phyloP scores from a whole-genome alignment of 2,113 vertebrate species.

The Bubo bubo region DNA sequence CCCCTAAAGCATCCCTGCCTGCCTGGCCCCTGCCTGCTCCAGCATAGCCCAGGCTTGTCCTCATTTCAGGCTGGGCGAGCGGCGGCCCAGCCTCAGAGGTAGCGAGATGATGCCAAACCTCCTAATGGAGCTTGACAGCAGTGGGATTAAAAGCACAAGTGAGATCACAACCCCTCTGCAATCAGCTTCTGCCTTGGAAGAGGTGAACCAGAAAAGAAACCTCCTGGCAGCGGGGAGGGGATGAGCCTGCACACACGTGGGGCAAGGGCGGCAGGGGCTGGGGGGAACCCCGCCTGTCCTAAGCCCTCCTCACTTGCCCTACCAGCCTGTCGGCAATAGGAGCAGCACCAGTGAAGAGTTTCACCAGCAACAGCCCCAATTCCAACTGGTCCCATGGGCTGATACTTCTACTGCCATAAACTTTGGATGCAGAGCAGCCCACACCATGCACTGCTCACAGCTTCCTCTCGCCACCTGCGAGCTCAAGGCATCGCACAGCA shows the following conservation, averaged over 20 bases:
- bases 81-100: conserved; percentile 66
- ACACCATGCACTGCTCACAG: fast-evolving
- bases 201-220: conserved; percentile 68
- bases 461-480: fast-evolving
- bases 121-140: conserved; percentile 81
- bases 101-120: conserved; percentile 66
- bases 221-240: conserved; percentile 8
- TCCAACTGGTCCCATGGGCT: not conserved
- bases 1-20: not conserved
- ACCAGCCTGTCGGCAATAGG: not conserved
- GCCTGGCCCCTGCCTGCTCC: not conserved
- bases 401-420: not conserved
- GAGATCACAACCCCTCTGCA: conserved; percentile 32
- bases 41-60: not conserved
- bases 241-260: fast-evolving
- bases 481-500: not conserved
- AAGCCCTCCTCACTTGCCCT: not conserved
- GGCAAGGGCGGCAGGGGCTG: not conserved
- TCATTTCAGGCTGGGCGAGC: conserved; percentile 60
- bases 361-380: not conserved
- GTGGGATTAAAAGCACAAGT: conserved; percentile 73
- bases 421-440: not conserved
- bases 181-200: conserved; percentile 46
- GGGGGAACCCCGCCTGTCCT: fast-evolving
- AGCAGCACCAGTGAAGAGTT: not conserved